Conservation (phyloP, 37 sponge, comb jelly and placozoan genomes). For the Ianthella basta region DNA sequence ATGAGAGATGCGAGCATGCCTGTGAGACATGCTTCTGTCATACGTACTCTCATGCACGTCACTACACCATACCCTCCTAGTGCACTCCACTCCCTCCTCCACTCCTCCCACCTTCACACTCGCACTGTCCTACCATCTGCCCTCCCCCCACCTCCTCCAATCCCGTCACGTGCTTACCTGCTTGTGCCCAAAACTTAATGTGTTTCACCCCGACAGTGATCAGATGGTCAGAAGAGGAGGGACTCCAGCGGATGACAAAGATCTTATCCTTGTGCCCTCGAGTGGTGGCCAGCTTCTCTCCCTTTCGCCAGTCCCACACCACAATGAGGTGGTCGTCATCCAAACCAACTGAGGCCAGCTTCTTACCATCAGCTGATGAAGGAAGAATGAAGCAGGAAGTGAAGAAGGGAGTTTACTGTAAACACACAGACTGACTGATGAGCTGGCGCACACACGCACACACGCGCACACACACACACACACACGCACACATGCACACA, state of each 20-base stretch:
- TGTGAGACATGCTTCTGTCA: too few relatives aligned
- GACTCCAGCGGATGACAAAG: conserved; percentile 89
- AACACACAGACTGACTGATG: neutral
- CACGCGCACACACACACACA: neutral
- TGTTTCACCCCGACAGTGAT: conserved; percentile 96
- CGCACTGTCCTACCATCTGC: neutral
- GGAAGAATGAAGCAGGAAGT: neutral
- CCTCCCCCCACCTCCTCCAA: neutral
- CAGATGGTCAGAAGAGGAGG: conserved; percentile 60
- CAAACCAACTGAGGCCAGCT: conserved; percentile 92
- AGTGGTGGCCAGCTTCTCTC: conserved; percentile 82
- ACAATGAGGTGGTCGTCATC: conserved; percentile 93
- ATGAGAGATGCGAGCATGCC: conserved; percentile 4
- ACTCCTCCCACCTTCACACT: neutral
- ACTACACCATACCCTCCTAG: too few relatives aligned
- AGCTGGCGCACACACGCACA: neutral
- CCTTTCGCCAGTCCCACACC: conserved; percentile 94
- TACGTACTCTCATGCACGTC: too few relatives aligned
- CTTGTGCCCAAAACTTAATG: conserved; percentile 94
- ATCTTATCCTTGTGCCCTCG: conserved; percentile 96
- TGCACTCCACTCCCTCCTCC: neutral
- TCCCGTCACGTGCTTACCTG: conserved; percentile 25
- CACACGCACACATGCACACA: neutral
- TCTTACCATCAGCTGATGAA: conserved; percentile 83
- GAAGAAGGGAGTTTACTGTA: too few relatives aligned